A percentile compares a stretch with the other conserved stretches of the same genome.
phyloP scores from a whole-genome alignment of 30 jellyfish, hydroid and myxozoan species.

The Cassiopea xamachana region DNA sequence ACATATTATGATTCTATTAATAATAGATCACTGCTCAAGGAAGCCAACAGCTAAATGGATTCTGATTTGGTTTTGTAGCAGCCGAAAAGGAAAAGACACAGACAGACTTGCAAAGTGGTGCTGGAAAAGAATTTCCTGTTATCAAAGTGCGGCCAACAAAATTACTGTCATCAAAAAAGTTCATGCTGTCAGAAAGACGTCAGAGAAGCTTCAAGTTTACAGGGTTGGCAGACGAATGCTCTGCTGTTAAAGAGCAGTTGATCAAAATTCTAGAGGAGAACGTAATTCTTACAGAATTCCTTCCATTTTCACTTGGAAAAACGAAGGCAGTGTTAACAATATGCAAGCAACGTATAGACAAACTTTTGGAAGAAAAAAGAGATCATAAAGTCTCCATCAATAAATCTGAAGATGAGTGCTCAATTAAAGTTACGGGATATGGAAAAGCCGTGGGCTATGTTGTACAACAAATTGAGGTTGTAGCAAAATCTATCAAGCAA shows the following conservation, averaged over 20 bases:
- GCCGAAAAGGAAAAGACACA: no score
- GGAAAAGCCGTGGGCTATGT: slow-evolving; percentile 1
- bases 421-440: slow-evolving; percentile 27
- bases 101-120: no score
- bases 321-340: slow-evolving; percentile 17
- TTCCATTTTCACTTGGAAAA: slow-evolving; percentile 19
- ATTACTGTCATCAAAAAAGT: background rate
- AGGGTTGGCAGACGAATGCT: slow-evolving; percentile 20
- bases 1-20: no score
- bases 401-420: background rate
- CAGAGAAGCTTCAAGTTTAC: background rate
- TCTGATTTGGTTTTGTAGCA: no score
- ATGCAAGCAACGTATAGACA: background rate
- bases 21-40: no score
- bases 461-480: background rate
- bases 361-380: background rate
- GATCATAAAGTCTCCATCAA: background rate
- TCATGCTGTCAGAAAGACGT: background rate
- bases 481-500: background rate
- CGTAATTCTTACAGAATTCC: background rate
- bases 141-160: background rate
- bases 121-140: background rate
- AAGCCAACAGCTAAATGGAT: no score
- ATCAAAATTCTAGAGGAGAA: slow-evolving; percentile 1
- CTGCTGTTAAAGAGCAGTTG: background rate